These are phyloP conservation scores for Anguilla anguilla DNA, from an alignment of 2,797 vertebrate genomes.

Conservation along the genomic window DNA sequence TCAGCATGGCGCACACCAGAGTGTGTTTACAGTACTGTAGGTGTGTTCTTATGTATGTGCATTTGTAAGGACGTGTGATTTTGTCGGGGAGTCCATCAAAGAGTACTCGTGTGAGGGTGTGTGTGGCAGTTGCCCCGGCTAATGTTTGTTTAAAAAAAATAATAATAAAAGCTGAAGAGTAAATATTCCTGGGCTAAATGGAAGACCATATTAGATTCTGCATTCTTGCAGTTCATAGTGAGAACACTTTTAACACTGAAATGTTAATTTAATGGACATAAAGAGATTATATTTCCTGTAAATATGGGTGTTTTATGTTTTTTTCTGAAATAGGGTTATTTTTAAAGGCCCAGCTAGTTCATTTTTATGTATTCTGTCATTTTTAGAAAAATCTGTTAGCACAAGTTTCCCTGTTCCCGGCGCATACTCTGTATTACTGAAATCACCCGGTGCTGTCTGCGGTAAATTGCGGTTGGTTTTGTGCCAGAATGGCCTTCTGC, in stretches of 20 bases:
- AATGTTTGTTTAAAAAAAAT: background rate
- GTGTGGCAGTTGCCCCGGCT: constrained; percentile 15
- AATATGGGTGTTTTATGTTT: background rate
- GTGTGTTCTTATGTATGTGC: background rate
- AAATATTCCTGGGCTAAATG: background rate
- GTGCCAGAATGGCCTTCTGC: constrained; percentile 46
- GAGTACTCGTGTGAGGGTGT: constrained; percentile 1
- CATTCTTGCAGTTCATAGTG: background rate
- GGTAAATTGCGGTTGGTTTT: constrained; percentile 67
- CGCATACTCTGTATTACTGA: constrained; percentile 29
- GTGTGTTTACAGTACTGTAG: background rate
- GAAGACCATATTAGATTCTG: background rate
- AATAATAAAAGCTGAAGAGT: background rate
- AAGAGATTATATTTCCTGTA: background rate
- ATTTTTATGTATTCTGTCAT: background rate
- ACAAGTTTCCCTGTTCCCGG: background rate
- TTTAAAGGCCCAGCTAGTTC: background rate
- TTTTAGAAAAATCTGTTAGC: constrained; percentile 15
- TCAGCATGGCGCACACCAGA: background rate
- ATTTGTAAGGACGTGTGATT: background rate
- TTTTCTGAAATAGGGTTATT: background rate
- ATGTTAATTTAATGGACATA: background rate
- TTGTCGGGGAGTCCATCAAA: background rate
- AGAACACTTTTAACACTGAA: background rate
- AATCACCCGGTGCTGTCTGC: constrained; percentile 11